Evolutionary conservation across 2,888 invertebrate species (phyloP).

Genomic region (Torymus tubicola): DNA sequence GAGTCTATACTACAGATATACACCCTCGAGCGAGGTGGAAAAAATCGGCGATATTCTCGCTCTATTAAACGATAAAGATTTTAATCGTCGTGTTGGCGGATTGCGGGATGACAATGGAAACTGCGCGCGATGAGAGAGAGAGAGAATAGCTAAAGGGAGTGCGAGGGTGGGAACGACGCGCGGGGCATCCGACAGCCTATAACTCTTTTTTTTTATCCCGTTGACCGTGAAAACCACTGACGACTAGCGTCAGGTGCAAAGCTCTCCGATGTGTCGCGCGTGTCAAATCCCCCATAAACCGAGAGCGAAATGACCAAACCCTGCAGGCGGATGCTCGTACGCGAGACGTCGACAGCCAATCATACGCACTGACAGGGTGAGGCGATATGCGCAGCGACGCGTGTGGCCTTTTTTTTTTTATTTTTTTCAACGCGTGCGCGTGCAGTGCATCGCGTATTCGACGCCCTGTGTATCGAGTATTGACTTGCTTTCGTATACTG

Average conservation of each 20-base stretch:
- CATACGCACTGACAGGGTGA: conserved; percentile 65
- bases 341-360: conserved; percentile 68
- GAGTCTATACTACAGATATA: too few species aligned
- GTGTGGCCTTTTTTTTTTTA: conserved; percentile 44
- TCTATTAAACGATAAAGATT: conserved; percentile 47
- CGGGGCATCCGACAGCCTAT: conserved; percentile 33
- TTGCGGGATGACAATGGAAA: conserved; percentile 27
- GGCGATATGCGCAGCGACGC: conserved; percentile 47
- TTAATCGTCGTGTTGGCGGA: conserved; percentile 29
- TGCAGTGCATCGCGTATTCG: conserved; percentile 19
- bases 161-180: background rate
- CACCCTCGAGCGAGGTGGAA: background rate
- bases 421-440: conserved; percentile 32
- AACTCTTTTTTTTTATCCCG: conserved; percentile 58
- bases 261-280: conserved; percentile 65
- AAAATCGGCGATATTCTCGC: conserved; percentile 15
- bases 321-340: conserved; percentile 63
- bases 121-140: background rate
- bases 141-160: conserved; percentile 40
- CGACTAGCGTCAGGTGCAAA: conserved; percentile 70
- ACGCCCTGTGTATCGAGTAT: conserved; percentile 45
- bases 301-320: conserved; percentile 65
- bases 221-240: conserved; percentile 67
- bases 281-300: conserved; percentile 69
- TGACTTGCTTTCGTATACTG: conserved; percentile 45